Conservation (phyloP, 2,797 vertebrate genomes). For the Carcharodon carcharias region DNA sequence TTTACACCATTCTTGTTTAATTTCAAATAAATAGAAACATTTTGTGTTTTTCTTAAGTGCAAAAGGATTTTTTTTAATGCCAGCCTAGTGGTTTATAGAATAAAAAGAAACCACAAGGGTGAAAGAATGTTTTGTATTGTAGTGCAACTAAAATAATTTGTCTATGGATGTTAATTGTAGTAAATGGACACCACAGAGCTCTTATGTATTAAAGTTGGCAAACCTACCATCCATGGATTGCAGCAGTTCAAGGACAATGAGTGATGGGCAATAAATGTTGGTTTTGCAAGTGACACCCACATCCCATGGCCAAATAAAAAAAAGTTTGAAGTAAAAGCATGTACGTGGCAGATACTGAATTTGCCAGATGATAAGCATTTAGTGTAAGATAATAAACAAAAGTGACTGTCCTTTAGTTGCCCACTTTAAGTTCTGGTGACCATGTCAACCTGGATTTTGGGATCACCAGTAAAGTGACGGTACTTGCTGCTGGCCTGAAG, state of each 20-base stretch:
- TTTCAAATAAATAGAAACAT: neutral
- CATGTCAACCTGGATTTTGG: too few relatives aligned
- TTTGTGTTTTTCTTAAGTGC: neutral
- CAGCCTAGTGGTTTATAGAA: neutral
- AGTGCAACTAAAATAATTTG: neutral
- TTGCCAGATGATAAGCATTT: neutral
- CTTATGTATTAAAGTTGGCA: neutral
- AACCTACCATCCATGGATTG: neutral
- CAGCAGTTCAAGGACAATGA: neutral
- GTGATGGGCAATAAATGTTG: neutral
- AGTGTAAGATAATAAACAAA: neutral
- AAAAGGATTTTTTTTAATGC: neutral
- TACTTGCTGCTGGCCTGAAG: too few relatives aligned
- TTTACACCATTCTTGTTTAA: neutral
- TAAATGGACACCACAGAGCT: neutral
- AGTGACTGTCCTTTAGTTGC: neutral
- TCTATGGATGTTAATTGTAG: neutral
- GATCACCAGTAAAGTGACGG: too few relatives aligned
- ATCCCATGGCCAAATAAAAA: neutral
- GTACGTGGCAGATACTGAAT: constrained; percentile 2
- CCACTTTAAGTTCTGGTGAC: neutral
- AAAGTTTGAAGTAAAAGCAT: neutral
- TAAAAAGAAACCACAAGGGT: neutral
- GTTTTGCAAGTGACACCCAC: neutral
- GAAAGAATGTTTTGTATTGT: neutral